Conservation (phyloP, 1,140 invertebrate species). For the Semibalanus balanoides region DNA sequence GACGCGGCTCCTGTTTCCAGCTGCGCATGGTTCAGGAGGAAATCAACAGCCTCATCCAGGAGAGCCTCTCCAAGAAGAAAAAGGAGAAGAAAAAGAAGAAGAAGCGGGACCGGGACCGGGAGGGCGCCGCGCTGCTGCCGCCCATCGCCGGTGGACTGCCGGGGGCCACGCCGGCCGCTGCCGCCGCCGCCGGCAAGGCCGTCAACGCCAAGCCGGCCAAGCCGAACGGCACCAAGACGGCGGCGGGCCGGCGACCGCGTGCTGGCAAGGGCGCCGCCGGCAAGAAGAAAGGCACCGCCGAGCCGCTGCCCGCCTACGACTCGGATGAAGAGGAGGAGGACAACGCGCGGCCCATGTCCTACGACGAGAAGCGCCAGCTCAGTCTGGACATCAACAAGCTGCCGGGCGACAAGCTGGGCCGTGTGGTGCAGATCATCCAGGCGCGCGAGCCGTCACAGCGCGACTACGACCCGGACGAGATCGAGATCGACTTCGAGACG, state of each 20-base stretch:
- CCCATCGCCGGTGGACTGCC: not conserved
- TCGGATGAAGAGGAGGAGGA: slow-evolving; percentile 89
- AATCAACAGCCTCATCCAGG: slow-evolving; percentile 47
- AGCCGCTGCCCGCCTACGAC: slow-evolving; percentile 48
- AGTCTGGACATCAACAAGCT: slow-evolving; percentile 98
- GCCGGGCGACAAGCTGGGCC: slow-evolving; percentile 95
- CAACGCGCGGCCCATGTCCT: slow-evolving; percentile 96
- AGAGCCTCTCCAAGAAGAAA: slow-evolving; percentile 47
- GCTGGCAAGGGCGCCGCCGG: slow-evolving; percentile 23
- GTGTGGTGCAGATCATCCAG: slow-evolving; percentile 98
- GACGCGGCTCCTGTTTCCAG: slow-evolving; percentile 30
- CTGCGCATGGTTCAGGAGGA: slow-evolving; percentile 61
- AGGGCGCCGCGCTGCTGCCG: slow-evolving; percentile 4
- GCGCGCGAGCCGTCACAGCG: slow-evolving; percentile 87
- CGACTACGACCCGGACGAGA: slow-evolving; percentile 99
- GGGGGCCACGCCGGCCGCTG: not conserved
- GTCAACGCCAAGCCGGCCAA: slow-evolving; percentile 8
- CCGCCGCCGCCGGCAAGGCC: slow-evolving; percentile 4
- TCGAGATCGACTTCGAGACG: slow-evolving; percentile 99
- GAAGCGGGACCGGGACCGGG: slow-evolving; percentile 23
- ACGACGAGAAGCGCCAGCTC: slow-evolving; percentile 96
- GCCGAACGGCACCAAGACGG: slow-evolving; percentile 6
- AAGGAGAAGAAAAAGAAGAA: slow-evolving; percentile 31
- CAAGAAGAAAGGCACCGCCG: slow-evolving; percentile 26
- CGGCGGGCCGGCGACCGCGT: slow-evolving; percentile 7